These are phyloP conservation scores for Leptocoma aspasia DNA, from an alignment of 2,113 vertebrate species.

Conservation along the genomic window DNA sequence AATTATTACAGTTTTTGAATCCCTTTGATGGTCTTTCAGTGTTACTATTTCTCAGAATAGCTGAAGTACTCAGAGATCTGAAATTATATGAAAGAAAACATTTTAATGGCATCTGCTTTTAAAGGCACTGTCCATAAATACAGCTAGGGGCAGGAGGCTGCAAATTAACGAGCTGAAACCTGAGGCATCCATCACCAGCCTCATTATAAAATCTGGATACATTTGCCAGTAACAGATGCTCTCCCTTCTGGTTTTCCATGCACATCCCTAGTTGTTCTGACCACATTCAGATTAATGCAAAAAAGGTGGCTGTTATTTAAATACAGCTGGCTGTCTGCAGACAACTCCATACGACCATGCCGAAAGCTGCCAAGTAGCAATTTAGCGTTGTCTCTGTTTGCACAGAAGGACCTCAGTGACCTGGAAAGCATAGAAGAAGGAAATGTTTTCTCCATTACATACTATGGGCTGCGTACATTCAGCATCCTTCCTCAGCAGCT, in stretches of 20 bases:
- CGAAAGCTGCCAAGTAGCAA: conserved; percentile 19
- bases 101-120: not conserved
- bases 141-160: not conserved
- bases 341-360: not conserved
- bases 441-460: conserved; percentile 57
- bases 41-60: not conserved
- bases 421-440: conserved; percentile 45
- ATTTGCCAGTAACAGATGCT: not conserved
- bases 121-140: not conserved
- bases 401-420: not conserved
- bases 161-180: not conserved
- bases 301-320: not conserved
- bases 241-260: not conserved
- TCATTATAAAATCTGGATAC: not conserved
- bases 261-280: not conserved
- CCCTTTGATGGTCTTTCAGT: not conserved
- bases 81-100: not conserved
- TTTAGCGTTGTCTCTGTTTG: not conserved
- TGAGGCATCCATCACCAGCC: not conserved
- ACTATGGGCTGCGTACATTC: not conserved
- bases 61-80: not conserved
- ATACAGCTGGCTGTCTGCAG: not conserved
- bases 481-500: conserved; percentile 36
- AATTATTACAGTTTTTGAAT: not conserved
- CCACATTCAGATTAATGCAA: not conserved